Conservation (phyloP, 2,113 vertebrate species). For the Oncorhynchus tshawytscha region DNA sequence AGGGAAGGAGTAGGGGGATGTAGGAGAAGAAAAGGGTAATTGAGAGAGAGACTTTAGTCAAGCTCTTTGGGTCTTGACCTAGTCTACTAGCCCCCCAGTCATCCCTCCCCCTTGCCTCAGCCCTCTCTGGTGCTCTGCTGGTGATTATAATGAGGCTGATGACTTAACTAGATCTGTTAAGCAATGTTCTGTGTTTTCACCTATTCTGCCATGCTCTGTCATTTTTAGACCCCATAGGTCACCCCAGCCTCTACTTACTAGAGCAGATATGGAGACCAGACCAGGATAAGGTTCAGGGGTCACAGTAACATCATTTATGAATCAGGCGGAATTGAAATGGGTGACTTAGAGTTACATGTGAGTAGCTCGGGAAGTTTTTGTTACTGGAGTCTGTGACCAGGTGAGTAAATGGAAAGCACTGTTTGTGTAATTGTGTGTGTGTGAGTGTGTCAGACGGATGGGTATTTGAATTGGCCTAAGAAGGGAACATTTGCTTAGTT, state of each 20-base stretch:
- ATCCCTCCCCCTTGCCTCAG: not conserved
- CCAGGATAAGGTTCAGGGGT: not conserved
- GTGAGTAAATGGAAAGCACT: not conserved
- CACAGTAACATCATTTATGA: not conserved
- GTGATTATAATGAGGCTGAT: not conserved
- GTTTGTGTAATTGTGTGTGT: not conserved
- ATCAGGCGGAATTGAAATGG: not conserved
- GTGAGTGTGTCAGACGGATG: slow-evolving; percentile 5
- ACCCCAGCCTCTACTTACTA: not conserved
- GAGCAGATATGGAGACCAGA: not conserved
- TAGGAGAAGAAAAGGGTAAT: slow-evolving; percentile 12
- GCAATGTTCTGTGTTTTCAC: not conserved
- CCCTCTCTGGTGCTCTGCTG: not conserved
- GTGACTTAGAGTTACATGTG: not conserved
- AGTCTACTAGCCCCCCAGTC: not conserved
- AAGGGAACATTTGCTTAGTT: not conserved
- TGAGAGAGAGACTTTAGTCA: not conserved
- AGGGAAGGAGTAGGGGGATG: slow-evolving; percentile 20
- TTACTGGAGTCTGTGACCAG: not conserved
- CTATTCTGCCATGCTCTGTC: not conserved
- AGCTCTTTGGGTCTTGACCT: slow-evolving; percentile 18
- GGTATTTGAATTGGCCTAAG: not conserved
- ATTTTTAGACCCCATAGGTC: not conserved
- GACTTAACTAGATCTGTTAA: not conserved
- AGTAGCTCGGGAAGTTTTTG: not conserved